Evolutionary conservation across 2,797 vertebrate genomes (phyloP), one percentile per base, ranked within the genome.

Genomic region (Cossypha niveicapilla): DNA sequence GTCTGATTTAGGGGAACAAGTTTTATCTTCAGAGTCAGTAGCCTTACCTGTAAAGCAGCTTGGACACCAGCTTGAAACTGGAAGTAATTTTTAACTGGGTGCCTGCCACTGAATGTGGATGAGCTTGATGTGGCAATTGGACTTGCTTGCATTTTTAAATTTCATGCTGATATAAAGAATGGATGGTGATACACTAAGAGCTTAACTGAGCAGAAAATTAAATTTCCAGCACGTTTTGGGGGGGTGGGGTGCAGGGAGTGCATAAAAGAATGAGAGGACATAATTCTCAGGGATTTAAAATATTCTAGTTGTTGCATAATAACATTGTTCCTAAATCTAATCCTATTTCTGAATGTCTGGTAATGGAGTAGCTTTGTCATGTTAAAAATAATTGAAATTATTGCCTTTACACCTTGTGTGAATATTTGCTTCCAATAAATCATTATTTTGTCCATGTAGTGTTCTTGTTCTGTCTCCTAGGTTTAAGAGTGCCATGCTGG

Each of bases 381-480:
- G 14, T 66, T 68, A 21, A 76, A 73, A 84, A 81, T 14, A 3
- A 18, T 16, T 81, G 56, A 45, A 90, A 37, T 90, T 1, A 34
- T 44, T 89, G 74, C 60, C 74, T 96, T 88, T 88, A 34, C 76
- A 66, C 17, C 51, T 51, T 41, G 17, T 88, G 67, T 73, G 51
- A 67, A 53, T 80, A 77, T 23, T 84, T 51, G 18, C 83, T 95
- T 92, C 63, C n/a, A 92, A 93, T 94, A 92, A 96, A 95, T 70
- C 9, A 9, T 81, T 90, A 53, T 86, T 88, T 66, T 81, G 9
- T 75, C 73, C 25, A 27, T 54, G 35, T 37, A 35, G 28, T 70
- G 32, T 41, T 90, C 22, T 77, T 79, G 25, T 63, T 91, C 41
- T 12, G 0, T 77, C 15, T 84, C 32, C 71, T 25, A 7, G 1